These are phyloP conservation scores for Glaucidium brasilianum DNA, from an alignment of 2,113 vertebrate species.

Conservation along the genomic window DNA sequence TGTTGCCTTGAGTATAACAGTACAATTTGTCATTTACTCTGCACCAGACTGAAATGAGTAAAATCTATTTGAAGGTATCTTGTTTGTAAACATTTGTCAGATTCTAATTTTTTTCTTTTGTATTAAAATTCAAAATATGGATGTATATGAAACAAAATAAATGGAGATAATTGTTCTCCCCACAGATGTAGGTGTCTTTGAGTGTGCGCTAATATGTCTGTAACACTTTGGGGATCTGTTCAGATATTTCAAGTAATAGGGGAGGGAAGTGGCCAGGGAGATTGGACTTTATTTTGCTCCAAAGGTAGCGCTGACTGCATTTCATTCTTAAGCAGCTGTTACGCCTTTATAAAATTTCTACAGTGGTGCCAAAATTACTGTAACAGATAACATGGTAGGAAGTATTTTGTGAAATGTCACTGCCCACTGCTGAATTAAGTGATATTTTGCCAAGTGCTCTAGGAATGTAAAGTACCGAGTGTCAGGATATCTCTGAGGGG, in stretches of 20 bases:
- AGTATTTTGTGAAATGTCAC: neutral
- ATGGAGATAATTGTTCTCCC: slow-evolving; percentile 82
- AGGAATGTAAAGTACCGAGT: neutral
- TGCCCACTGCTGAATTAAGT: neutral
- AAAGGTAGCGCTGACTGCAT: neutral
- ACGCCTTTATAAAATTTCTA: neutral
- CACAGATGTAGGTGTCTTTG: slow-evolving; percentile 76
- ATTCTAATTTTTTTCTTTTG: slow-evolving; percentile 88
- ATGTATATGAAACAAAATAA: slow-evolving; percentile 89
- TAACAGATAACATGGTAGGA: neutral
- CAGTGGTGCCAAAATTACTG: neutral
- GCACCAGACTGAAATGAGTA: slow-evolving; percentile 83
- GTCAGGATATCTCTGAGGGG: neutral
- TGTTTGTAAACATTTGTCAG: slow-evolving; percentile 96
- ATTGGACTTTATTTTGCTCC: neutral
- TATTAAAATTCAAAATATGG: slow-evolving; percentile 88
- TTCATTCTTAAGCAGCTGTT: neutral
- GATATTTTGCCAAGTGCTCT: neutral
- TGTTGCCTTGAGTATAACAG: slow-evolving; percentile 78
- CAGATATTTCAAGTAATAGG: neutral
- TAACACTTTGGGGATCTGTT: slow-evolving; percentile 38
- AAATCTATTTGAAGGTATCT: slow-evolving; percentile 91
- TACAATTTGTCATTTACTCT: slow-evolving; percentile 78
- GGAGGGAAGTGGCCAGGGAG: slow-evolving; percentile 5
- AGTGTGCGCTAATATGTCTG: slow-evolving; percentile 66